These are phyloP conservation scores for Leucoraja ocellata DNA, from an alignment of 2,797 vertebrate genomes.

Conservation along the genomic window DNA sequence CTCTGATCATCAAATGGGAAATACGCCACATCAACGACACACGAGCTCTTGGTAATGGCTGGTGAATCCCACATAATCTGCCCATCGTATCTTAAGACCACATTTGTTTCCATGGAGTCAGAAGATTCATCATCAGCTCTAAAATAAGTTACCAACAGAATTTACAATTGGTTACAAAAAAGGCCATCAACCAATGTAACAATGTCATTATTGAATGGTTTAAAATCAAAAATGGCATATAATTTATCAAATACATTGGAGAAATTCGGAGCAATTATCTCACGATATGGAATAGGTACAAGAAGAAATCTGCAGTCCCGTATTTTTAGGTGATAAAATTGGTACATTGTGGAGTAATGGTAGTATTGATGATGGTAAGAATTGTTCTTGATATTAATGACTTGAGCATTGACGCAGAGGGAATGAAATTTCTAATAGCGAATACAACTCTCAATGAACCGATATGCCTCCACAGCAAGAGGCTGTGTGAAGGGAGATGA, in stretches of 20 bases:
- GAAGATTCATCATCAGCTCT: conserved; percentile 88
- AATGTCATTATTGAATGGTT: background rate
- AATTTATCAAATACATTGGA: background rate
- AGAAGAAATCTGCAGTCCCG: background rate
- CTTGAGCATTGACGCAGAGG: background rate
- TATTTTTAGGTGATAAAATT: background rate
- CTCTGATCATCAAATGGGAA: conserved; percentile 91
- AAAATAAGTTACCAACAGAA: conserved; percentile 34
- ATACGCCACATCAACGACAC: conserved; percentile 89
- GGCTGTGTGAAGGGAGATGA: background rate
- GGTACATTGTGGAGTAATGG: background rate
- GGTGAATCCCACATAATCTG: conserved; percentile 93
- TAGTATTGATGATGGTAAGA: background rate
- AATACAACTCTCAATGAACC: background rate
- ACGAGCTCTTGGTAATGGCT: conserved; percentile 91
- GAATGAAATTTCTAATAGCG: background rate
- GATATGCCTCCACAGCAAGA: background rate
- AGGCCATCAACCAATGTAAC: background rate
- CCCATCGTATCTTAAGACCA: conserved; percentile 85
- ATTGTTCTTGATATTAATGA: background rate
- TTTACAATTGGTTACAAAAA: background rate
- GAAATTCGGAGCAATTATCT: background rate
- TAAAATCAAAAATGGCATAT: too few species aligned
- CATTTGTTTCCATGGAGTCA: conserved; percentile 78
- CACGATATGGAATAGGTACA: background rate